These are phyloP conservation scores for Leptoteleia sp. DNA, from an alignment of 1,140 invertebrate species.

Conservation along the genomic window DNA sequence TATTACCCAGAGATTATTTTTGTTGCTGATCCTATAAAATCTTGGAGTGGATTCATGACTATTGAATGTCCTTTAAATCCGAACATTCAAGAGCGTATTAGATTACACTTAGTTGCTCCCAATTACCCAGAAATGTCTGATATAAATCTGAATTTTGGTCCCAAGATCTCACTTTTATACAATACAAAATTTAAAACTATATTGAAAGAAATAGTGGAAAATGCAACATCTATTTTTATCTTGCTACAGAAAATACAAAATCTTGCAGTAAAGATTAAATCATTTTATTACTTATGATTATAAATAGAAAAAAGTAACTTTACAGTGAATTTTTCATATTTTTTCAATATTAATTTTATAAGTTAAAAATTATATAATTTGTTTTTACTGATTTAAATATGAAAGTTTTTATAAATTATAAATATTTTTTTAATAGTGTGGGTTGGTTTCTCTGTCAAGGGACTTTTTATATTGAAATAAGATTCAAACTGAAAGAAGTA, in stretches of 20 bases:
- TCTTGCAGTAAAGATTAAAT: neutral
- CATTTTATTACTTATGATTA: too few relatives aligned
- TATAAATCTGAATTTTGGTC: constrained; percentile 36
- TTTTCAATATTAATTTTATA: too few relatives aligned
- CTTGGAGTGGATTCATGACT: constrained; percentile 52
- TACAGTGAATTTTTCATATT: too few relatives aligned
- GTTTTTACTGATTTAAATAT: too few relatives aligned
- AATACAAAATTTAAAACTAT: neutral
- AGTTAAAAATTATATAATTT: too few relatives aligned
- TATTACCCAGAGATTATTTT: constrained; percentile 43
- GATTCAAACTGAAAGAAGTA: too few relatives aligned
- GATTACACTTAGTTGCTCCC: constrained; percentile 28
- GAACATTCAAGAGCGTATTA: constrained; percentile 21
- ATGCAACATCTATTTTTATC: constrained; percentile 36
- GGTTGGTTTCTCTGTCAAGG: too few relatives aligned
- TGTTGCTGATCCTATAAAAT: constrained; percentile 26
- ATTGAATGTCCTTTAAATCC: constrained; percentile 30
- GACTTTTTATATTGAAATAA: too few relatives aligned
- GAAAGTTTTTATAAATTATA: too few relatives aligned
- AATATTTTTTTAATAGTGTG: too few relatives aligned
- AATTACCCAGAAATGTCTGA: constrained; percentile 37
- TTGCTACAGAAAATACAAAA: constrained; percentile 30
- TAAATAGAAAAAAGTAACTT: too few relatives aligned
- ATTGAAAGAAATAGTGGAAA: constrained; percentile 8
- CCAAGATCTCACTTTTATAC: constrained; percentile 24